Evolutionary conservation across 2,797 vertebrate species (phyloP), one percentile per base, ranked within the genome.

Genomic region (Oceanodroma leucorhoa): DNA sequence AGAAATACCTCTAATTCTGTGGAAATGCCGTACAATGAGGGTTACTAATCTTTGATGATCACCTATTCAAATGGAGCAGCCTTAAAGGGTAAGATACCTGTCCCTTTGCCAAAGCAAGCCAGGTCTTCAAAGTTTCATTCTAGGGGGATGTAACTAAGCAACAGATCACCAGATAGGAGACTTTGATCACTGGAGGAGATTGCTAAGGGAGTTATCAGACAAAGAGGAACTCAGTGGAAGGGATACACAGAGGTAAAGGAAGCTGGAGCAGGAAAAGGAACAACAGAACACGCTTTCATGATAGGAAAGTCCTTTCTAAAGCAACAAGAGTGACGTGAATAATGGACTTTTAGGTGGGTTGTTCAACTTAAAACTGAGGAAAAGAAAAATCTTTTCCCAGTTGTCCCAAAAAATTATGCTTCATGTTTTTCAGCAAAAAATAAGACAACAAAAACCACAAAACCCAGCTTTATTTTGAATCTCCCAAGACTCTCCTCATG

Each of bases 141-240:
- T 57, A 57, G 83, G 5, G 27, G 12, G 11, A 54, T 41, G 26
- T 76, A 83, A 71, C 48, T 70, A 87, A 75, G 38, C 50, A 89
- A 62, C 71, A 73, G 22, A 77, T 87, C 38, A 87, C 20, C 14
- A 41, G 38, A 61, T 75, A 20, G 21, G 66, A 89, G 34, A 55
- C 50, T 95, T 73, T 83, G 72, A 75, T 95, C 53, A n/a, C 40
- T 57, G 27, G 46, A 93, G 20, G 22, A 64, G 36, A 55, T 67
- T 60, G 60, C 27, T 60, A 36, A 48, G 61, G 32, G 55, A 55
- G 20, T 50, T 72, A 72, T 36, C 51, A 73, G 58, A 46, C 32
- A 83, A 83, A 84, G 11, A 75, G 21, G 50, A 89, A 60, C 23
- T 76, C 4, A 2, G 7, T 41, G 50, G 72, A 94, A 87, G 10